A percentile compares a stretch with the other conserved stretches of the same genome.
Evolutionary conservation across 2,888 invertebrate genomes (phyloP).

Genomic region (Zelleria hepariella): DNA sequence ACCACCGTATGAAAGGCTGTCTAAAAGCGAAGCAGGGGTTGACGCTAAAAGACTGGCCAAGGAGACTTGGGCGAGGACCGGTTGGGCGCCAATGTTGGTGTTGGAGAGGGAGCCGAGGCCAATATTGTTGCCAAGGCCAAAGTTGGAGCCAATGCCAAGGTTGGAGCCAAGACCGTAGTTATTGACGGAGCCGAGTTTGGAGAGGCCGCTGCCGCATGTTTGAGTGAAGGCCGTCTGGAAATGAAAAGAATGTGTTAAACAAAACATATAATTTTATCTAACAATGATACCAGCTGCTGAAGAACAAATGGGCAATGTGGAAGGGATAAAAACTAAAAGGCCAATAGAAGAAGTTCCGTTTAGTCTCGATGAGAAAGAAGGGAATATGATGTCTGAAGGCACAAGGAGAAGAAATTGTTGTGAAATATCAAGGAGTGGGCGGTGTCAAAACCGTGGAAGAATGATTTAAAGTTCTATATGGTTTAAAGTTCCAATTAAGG

Average conservation of each 20-base stretch:
- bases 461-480: too few relatives aligned
- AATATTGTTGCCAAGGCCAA: not conserved
- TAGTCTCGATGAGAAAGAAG: too few relatives aligned
- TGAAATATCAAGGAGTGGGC: too few relatives aligned
- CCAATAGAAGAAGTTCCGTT: too few relatives aligned
- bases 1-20: conserved; percentile 18
- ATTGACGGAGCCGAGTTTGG: not conserved
- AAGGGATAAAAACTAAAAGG: too few relatives aligned
- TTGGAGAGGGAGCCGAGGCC: not conserved
- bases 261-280: not conserved
- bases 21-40: not conserved
- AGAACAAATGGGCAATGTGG: too few relatives aligned
- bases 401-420: too few relatives aligned
- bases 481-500: not conserved
- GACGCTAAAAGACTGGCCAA: not conserved
- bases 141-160: not conserved
- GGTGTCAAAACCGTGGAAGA: too few relatives aligned
- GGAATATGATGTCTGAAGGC: too few relatives aligned
- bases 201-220: not conserved
- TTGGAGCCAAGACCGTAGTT: not conserved
- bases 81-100: not conserved
- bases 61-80: not conserved
- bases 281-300: too few relatives aligned
- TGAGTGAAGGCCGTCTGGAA: not conserved
- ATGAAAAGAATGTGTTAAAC: not conserved